Conservation (phyloP, 2,113 vertebrate genomes). For the Gnathonemus echidnorhynchus region DNA sequence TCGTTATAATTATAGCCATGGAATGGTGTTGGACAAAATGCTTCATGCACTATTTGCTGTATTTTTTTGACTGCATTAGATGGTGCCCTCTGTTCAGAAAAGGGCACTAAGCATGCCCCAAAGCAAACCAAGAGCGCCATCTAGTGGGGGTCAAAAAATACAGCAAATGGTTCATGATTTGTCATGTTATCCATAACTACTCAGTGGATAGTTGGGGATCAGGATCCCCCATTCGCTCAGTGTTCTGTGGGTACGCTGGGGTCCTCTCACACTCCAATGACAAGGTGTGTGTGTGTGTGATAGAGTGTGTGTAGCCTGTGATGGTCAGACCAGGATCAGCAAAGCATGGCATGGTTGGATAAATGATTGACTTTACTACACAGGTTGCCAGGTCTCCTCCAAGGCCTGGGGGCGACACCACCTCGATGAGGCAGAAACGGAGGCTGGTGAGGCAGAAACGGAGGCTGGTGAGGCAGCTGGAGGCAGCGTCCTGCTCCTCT, state of each 20-base stretch:
- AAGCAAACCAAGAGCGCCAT: background rate
- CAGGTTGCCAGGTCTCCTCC: background rate
- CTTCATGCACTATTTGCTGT: background rate
- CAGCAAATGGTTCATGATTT: background rate
- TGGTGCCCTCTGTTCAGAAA: background rate
- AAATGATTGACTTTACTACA: background rate
- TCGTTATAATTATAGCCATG: background rate
- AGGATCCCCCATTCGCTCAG: background rate
- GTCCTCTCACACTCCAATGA: background rate
- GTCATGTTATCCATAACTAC: background rate
- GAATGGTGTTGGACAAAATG: background rate
- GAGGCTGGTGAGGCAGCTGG: conserved; percentile 36
- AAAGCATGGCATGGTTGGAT: background rate
- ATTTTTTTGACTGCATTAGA: background rate
- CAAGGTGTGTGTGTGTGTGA: background rate
- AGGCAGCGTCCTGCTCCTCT: conserved; percentile 34
- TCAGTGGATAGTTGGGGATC: background rate
- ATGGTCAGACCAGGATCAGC: background rate
- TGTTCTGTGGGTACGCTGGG: background rate
- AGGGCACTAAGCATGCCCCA: background rate
- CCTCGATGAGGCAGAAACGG: conserved; percentile 5
- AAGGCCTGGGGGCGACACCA: background rate
- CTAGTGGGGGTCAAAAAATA: background rate
- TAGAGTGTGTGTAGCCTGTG: background rate
- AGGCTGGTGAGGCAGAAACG: conserved; percentile 34